A percentile compares a stretch with the other conserved stretches of the same genome.
phyloP scores from a whole-genome alignment of 1,140 invertebrate genomes.

The Drosophila tani region DNA sequence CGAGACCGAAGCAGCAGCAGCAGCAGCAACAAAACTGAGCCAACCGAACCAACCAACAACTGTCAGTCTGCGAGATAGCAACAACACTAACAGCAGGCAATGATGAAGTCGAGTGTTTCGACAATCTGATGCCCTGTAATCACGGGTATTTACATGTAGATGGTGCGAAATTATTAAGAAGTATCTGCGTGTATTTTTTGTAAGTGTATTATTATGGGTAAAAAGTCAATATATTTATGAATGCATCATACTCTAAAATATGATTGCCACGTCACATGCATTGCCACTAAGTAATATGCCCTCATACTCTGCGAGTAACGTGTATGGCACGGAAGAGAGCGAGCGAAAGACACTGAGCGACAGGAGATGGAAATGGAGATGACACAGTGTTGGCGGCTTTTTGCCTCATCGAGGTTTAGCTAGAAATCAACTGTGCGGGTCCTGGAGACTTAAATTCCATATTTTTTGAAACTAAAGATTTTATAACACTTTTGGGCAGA shows the following conservation, averaged over 20 bases:
- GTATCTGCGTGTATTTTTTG: too few species aligned
- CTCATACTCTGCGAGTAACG: background rate
- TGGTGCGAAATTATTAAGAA: background rate
- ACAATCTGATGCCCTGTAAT: background rate
- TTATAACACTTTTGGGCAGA: background rate
- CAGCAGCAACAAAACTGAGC: slow-evolving; percentile 4
- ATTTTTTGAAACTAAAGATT: too few species aligned
- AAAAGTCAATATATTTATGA: too few species aligned
- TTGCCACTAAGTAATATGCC: background rate
- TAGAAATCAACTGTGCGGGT: background rate
- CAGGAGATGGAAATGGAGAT: background rate
- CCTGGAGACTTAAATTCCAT: background rate
- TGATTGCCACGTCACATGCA: background rate
- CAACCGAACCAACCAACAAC: slow-evolving; percentile 10
- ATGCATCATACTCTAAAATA: too few species aligned
- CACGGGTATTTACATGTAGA: too few species aligned
- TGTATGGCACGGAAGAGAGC: background rate
- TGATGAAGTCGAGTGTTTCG: background rate
- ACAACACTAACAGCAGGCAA: slow-evolving; percentile 15
- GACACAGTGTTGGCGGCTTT: background rate
- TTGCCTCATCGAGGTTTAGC: slow-evolving; percentile 4
- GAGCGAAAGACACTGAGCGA: background rate
- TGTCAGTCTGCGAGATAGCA: slow-evolving; percentile 52
- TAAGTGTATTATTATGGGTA: too few species aligned
- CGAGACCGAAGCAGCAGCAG: slow-evolving; percentile 56